Percentiles rank a stretch among this genome's conserved stretches.
phyloP scores from a whole-genome alignment of 1,140 invertebrate species.

The Bombyx mori region ASM3026992v2 NC_085129.1:10587501-10588000 shows the following conservation, averaged over 20 bases:
- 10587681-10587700: no score
- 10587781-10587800: constrained; percentile 55
- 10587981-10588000: constrained; percentile 37
- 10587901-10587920: constrained; percentile 35
- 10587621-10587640: no score
- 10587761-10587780: constrained; percentile 13
- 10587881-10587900: constrained; percentile 31
- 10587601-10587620: no score
- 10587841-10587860: constrained; percentile 61
- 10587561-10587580: no score
- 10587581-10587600: no score
- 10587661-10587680: no score
- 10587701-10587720: no score
- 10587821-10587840: constrained; percentile 32
- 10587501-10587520: no score
- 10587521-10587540: no score
- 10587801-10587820: constrained; percentile 24
- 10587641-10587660: no score
- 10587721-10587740: no score
- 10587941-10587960: constrained; percentile 49
- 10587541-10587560: no score
- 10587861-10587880: constrained; percentile 53
- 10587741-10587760: constrained; percentile 17
- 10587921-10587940: constrained; percentile 45
- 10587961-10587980: constrained; percentile 41